These are phyloP conservation scores for Etheostoma spectabile DNA, from an alignment of 2,113 vertebrate genomes.

Conservation along the genomic window DNA sequence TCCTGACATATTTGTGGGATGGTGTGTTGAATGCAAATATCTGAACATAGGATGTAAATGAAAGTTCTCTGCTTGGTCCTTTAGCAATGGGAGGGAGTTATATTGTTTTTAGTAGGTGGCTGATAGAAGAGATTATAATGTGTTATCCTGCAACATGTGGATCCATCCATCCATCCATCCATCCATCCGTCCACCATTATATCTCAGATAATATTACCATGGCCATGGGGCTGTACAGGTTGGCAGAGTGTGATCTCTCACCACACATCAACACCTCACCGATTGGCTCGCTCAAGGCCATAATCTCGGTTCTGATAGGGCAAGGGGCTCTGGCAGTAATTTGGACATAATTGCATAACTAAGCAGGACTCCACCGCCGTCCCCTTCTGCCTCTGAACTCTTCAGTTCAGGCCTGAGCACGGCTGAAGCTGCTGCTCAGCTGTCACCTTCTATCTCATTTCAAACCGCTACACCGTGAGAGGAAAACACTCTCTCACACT, in stretches of 20 bases:
- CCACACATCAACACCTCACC: constrained; percentile 66
- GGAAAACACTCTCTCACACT: constrained; percentile 23
- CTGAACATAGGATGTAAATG: not conserved
- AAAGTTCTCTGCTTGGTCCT: constrained; percentile 11
- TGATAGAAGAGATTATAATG: not conserved
- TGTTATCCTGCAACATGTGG: constrained; percentile 35
- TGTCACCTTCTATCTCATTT: constrained; percentile 71
- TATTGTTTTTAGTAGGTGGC: constrained; percentile 4
- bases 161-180: constrained; percentile 23
- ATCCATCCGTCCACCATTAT: constrained; percentile 8
- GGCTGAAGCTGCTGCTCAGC: constrained; percentile 58
- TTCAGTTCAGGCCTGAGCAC: constrained; percentile 56
- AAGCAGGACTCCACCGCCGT: constrained; percentile 63
- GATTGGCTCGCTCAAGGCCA: constrained; percentile 61
- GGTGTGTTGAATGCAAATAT: constrained; percentile 51
- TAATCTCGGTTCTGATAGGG: constrained; percentile 45
- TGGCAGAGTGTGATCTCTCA: constrained; percentile 54
- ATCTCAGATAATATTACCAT: constrained; percentile 47
- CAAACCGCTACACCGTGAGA: constrained; percentile 33
- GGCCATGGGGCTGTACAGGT: constrained; percentile 48
- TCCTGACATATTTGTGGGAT: constrained; percentile 31
- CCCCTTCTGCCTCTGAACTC: constrained; percentile 57
- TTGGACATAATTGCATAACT: constrained; percentile 76
- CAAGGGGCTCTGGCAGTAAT: constrained; percentile 73
- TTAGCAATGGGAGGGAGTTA: constrained; percentile 4